phyloP scores from a whole-genome alignment of 2,888 invertebrate genomes.

The Drosophila rellima region DNA sequence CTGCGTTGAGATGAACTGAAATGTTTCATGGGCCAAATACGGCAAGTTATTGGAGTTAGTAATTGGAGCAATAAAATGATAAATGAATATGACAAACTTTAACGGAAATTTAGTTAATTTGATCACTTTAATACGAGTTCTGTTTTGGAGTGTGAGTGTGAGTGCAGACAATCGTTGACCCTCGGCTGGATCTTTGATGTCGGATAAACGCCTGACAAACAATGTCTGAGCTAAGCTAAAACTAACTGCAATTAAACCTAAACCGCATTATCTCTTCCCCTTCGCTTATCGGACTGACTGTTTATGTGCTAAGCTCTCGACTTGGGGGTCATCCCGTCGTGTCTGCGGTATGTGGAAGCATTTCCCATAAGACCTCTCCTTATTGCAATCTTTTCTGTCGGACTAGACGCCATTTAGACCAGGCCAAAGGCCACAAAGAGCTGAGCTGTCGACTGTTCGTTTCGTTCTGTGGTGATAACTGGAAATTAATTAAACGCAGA shows the following conservation, averaged over 20 bases:
- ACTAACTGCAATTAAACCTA: slow-evolving; percentile 65
- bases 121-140: slow-evolving; percentile 16
- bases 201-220: slow-evolving; percentile 35
- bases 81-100: neutral
- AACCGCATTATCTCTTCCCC: slow-evolving; percentile 62
- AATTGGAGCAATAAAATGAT: slow-evolving; percentile 29
- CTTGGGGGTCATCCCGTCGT: slow-evolving; percentile 30
- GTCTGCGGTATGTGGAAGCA: slow-evolving; percentile 75
- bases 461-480: slow-evolving; percentile 78
- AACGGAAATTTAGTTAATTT: slow-evolving; percentile 16
- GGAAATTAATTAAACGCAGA: slow-evolving; percentile 84
- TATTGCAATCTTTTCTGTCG: slow-evolving; percentile 47
- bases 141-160: neutral
- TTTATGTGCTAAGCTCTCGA: slow-evolving; percentile 56
- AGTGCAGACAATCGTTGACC: neutral
- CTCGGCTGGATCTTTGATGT: slow-evolving; percentile 11
- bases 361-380: slow-evolving; percentile 58
- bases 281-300: slow-evolving; percentile 45
- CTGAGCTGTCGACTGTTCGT: slow-evolving; percentile 57
- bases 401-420: slow-evolving; percentile 68
- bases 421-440: slow-evolving; percentile 47
- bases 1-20: slow-evolving; percentile 31
- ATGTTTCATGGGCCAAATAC: slow-evolving; percentile 9
- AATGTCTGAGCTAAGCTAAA: slow-evolving; percentile 49
- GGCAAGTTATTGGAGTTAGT: slow-evolving; percentile 12